Evolutionary conservation across 2,113 vertebrate genomes (phyloP).

Genomic region (Tragelaphus strepsiceros): DNA sequence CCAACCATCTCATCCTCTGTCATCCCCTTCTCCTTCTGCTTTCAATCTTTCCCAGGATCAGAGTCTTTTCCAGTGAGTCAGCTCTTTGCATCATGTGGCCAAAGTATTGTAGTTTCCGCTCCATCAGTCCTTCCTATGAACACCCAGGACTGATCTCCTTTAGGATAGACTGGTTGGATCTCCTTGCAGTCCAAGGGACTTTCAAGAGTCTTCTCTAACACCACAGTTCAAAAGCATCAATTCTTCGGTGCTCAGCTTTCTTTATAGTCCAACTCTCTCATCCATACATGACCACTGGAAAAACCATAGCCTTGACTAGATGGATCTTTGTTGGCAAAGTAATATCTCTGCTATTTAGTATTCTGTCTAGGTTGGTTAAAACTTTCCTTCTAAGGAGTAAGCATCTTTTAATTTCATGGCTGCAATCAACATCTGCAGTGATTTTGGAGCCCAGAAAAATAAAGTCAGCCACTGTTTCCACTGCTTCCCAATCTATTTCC

Average conservation of each 20-base stretch:
- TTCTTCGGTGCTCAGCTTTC: background rate
- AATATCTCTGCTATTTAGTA: no score
- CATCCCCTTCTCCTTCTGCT: background rate
- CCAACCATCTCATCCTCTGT: background rate
- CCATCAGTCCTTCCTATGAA: background rate
- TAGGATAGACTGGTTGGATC: background rate
- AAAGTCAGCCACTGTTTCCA: no score
- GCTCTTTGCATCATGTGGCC: background rate
- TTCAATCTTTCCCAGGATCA: background rate
- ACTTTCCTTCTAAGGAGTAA: no score
- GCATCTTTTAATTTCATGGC: no score
- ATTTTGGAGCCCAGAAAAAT: no score
- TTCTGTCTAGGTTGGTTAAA: no score
- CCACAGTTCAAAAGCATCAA: background rate
- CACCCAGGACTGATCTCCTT: background rate
- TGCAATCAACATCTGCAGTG: no score
- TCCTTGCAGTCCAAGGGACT: background rate
- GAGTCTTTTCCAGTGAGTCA: background rate
- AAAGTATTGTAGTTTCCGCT: background rate
- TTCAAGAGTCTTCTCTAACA: background rate
- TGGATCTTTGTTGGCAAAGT: rapidly evolving
- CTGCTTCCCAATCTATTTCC: background rate
- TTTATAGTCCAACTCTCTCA: no score
- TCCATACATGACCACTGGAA: no score
- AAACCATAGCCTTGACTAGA: no score